These are phyloP conservation scores for Sphaerophoria taeniata DNA, from an alignment of 2,888 invertebrate genomes.

Conservation along the genomic window DNA sequence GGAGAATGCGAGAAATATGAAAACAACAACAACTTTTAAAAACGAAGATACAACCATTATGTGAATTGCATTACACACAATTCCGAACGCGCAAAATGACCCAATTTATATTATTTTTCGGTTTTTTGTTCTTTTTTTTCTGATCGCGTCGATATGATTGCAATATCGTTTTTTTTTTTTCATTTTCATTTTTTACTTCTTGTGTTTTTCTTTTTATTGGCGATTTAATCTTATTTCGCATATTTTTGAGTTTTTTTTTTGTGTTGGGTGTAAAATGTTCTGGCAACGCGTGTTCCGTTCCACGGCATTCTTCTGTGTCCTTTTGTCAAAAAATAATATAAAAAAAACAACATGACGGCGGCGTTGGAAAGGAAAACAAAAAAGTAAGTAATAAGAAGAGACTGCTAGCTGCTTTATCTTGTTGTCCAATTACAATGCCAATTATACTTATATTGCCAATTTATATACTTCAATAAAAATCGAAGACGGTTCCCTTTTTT, in stretches of 20 bases:
- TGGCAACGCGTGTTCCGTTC: constrained; percentile 24
- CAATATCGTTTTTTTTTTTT: constrained; percentile 47
- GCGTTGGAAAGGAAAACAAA: constrained; percentile 14
- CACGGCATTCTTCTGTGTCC: not conserved
- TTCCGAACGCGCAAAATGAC: constrained; percentile 73
- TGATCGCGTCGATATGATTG: constrained; percentile 73
- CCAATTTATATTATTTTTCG: constrained; percentile 57
- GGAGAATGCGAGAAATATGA: constrained; percentile 61
- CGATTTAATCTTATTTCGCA: constrained; percentile 74
- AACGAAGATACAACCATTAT: constrained; percentile 21
- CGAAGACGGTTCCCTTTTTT: constrained; percentile 20
- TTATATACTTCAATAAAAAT: constrained; percentile 46
- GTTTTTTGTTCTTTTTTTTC: not conserved
- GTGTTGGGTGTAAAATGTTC: constrained; percentile 13
- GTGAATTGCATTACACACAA: constrained; percentile 65
- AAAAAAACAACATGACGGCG: constrained; percentile 26
- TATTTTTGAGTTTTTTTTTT: constrained; percentile 30
- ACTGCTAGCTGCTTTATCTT: constrained; percentile 51
- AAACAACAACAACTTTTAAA: constrained; percentile 10
- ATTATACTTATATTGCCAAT: constrained; percentile 72
- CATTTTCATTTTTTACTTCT: constrained; percentile 44
- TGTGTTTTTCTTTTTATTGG: constrained; percentile 62
- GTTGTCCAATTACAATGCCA: constrained; percentile 70
- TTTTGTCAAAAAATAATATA: constrained; percentile 13
- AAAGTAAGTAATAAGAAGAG: constrained; percentile 40